Evolutionary conservation across 2,888 invertebrate genomes (phyloP), one percentile per base, ranked within the genome.

Genomic region (Tachystola acroxantha): DNA sequence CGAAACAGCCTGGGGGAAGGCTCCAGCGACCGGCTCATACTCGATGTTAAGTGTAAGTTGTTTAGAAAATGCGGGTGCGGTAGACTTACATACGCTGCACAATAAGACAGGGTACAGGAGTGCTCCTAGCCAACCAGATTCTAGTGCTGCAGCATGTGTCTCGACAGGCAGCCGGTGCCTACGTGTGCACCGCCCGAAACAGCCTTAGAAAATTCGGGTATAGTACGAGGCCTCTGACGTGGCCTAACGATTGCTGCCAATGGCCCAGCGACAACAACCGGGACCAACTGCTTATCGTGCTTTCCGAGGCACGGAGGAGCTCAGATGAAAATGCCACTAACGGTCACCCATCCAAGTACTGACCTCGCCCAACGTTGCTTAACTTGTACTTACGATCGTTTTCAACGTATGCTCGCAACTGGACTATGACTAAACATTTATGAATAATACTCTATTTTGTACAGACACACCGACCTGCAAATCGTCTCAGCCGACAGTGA

Each of bases 91-190:
- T 20, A 7, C 20, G 20, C 20, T 6, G 7, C n/a, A 86, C 90
- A 54, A 93, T 93, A 55, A 94, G 93, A 62, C 88, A 90, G 4
- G 91, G 91, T 5, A 90, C 91, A n/a, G 94, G 94, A 2, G 91
- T 94, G 32, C 92, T 94, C 40, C 91, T 94, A 46, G 93, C 93
- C 64, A 94, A 94, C 76, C 94, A 94, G 74, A 94, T 93, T 51
- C 79, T 95, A 40, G 94, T 94, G 0, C 88, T 95, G 30, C 95
- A 94, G 85, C 90, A 89, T 48, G 93, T 95, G 39, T 91, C 91
- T 22, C 81, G 94, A 29, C 88, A 88, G 37, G 90, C 92, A 31
- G 91, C 92, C 2, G 94, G 94, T 1, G 86, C 90, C 32, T 95
- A 95, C 77, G 91, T 92, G 36, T 95, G 94, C 64, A 91, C 92